Percentiles rank a stretch among this genome's conserved stretches.
Conservation (phyloP, 2,888 invertebrate genomes). For the Heliconius sara region DNA sequence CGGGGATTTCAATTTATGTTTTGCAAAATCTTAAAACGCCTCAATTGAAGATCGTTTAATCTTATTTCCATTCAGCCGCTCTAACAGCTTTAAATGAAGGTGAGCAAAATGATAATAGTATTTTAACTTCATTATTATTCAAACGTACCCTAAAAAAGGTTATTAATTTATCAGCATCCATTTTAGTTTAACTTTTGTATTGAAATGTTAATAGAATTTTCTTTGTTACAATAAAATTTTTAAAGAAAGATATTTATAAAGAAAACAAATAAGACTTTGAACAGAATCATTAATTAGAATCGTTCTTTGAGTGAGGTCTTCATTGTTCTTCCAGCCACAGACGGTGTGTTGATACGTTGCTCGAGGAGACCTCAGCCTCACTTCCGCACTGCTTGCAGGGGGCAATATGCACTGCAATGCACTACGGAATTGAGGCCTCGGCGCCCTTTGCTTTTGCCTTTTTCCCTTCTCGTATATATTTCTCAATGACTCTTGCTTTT, state of each 20-base stretch:
- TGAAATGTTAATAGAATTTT: constrained; percentile 24
- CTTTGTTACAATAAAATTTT: background rate
- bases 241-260: background rate
- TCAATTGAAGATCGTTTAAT: constrained; percentile 15
- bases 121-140: constrained; percentile 22
- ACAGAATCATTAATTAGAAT: constrained; percentile 16
- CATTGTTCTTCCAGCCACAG: constrained; percentile 29
- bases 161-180: constrained; percentile 13
- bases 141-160: constrained; percentile 8
- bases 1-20: background rate
- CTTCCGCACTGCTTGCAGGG: constrained; percentile 97
- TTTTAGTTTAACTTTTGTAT: constrained; percentile 7
- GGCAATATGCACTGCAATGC: constrained; percentile 95
- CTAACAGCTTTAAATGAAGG: constrained; percentile 19
- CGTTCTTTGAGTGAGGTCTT: constrained; percentile 26
- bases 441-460: constrained; percentile 70
- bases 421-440: constrained; percentile 96
- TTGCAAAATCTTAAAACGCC: constrained; percentile 10
- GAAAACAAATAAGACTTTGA: constrained; percentile 9
- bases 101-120: constrained; percentile 21
- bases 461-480: constrained; percentile 48
- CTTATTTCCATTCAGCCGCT: constrained; percentile 14
- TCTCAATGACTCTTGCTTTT: constrained; percentile 29
- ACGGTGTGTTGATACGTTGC: constrained; percentile 57
- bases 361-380: constrained; percentile 86